Base-by-base conservation (phyloP, 2,888 invertebrate species). In the Spicauda simplicius region DNA sequence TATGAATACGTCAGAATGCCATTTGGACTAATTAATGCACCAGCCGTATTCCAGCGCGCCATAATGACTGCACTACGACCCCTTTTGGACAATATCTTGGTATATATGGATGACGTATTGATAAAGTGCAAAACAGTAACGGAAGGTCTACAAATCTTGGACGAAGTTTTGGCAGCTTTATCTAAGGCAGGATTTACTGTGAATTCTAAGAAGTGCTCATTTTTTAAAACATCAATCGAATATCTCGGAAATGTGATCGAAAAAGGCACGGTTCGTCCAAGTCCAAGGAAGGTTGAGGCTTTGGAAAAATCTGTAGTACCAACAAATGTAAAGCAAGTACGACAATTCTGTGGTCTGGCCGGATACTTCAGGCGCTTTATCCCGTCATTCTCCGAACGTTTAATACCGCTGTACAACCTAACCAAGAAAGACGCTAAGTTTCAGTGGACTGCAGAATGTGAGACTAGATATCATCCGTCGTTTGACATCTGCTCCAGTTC, bases 41-140 rank as follows among this genome's bases (percentile, higher is more conserved):
- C n/a, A n/a, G n/a, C n/a, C n/a, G n/a, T 55, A 2, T 75, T 72
- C 37, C 68, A 70, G 56, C 53, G 71, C 12, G 45, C 62, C 2
- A 70, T 72, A 6, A 64, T 62, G 19, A 55, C 52, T n/a, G 59
- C 56, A 12, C 37, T 59, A 30, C 11, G n/a, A 41, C 55, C 30
- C 6, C 16, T 60, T 10, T n/a, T 18, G 20, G 54, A 61, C 53
- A 33, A 48, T 14, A 45, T 68, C n/a, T 30, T 74, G 0, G 37
- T 72, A 0, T 77, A 72, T 25, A 73, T 80, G 72, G 78, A 78
- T 61, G 77, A 80, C 16, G 57, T 78, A 0, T 57, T 80, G 0
- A 75, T 77, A 0, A 74, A 74, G 1, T 37, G 73, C 0, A 61
- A 50, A 2, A 54, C 69, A 0, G 65, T 76, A 33, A 37, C 66